Conservation (phyloP, 2,888 invertebrate species). For the Torymus texanus region DNA sequence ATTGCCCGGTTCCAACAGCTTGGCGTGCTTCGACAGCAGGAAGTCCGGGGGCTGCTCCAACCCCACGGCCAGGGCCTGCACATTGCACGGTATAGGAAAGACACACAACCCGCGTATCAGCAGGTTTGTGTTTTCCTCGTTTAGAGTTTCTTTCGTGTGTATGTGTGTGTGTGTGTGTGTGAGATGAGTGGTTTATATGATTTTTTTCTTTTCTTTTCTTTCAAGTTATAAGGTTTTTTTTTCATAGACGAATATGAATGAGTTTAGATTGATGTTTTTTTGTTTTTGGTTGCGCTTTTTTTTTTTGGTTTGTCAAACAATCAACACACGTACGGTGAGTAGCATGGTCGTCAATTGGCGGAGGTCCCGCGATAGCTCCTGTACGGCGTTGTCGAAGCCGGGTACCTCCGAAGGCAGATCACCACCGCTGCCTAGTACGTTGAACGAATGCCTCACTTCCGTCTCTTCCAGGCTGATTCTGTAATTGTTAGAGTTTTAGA, state of each 20-base stretch:
- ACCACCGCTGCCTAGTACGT: conserved; percentile 79
- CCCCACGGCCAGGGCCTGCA: conserved; percentile 72
- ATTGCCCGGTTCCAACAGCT: conserved; percentile 81
- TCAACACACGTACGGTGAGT: conserved; percentile 75
- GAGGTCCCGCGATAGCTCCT: conserved; percentile 82
- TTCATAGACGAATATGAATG: too few species aligned
- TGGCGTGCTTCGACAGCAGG: conserved; percentile 81
- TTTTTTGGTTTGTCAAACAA: conserved; percentile 56
- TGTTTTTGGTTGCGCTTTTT: conserved; percentile 29
- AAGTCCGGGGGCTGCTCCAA: conserved; percentile 79
- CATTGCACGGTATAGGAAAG: conserved; percentile 19
- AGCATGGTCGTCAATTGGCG: conserved; percentile 82
- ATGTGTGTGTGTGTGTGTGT: neutral
- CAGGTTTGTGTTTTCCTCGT: neutral
- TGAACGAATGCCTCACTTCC: conserved; percentile 84
- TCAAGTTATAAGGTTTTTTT: neutral
- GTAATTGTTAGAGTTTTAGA: neutral
- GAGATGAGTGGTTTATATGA: neutral
- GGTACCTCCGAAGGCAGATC: conserved; percentile 83
- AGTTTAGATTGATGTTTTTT: neutral
- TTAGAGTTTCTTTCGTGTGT: conserved; percentile 4
- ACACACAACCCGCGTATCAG: conserved; percentile 38
- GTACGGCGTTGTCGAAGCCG: conserved; percentile 81
- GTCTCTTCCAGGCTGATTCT: conserved; percentile 68
- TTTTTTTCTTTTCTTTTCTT: conserved; percentile 27